phyloP scores from a whole-genome alignment of 2,888 invertebrate genomes.

The Neoitamus cyanurus region DNA sequence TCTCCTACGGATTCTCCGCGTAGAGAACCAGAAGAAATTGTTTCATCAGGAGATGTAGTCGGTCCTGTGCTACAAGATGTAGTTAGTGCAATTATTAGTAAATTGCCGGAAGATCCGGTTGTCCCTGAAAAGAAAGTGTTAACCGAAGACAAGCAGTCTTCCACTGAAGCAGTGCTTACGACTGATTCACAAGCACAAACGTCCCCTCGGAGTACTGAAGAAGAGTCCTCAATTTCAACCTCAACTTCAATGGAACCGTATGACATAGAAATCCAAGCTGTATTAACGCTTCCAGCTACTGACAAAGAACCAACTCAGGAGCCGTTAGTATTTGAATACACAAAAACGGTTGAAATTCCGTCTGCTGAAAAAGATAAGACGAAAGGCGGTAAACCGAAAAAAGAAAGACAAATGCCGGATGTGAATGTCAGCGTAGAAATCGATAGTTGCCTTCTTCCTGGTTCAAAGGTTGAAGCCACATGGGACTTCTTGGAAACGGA shows the following conservation, averaged over 20 bases:
- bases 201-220: constrained; percentile 54
- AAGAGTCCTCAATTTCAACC: constrained; percentile 57
- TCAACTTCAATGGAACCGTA: constrained; percentile 62
- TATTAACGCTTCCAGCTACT: constrained; percentile 70
- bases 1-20: constrained; percentile 58
- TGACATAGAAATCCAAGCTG: constrained; percentile 69
- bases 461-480: constrained; percentile 50
- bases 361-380: constrained; percentile 55
- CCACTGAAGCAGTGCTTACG: constrained; percentile 56
- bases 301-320: constrained; percentile 65
- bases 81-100: constrained; percentile 59
- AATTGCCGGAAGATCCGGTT: constrained; percentile 55
- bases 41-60: constrained; percentile 60
- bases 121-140: constrained; percentile 49
- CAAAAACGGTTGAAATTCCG: constrained; percentile 62
- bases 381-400: constrained; percentile 43
- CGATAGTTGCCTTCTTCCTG: constrained; percentile 56
- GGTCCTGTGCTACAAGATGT: constrained; percentile 63
- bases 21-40: constrained; percentile 50
- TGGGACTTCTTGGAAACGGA: constrained; percentile 53
- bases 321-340: constrained; percentile 61
- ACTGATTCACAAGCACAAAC: constrained; percentile 62
- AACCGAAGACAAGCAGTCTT: constrained; percentile 56
- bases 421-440: constrained; percentile 62
- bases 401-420: constrained; percentile 58